These are phyloP conservation scores for Platyrinchus mystaceus DNA, from an alignment of 2,797 vertebrate genomes.

Conservation along the genomic window DNA sequence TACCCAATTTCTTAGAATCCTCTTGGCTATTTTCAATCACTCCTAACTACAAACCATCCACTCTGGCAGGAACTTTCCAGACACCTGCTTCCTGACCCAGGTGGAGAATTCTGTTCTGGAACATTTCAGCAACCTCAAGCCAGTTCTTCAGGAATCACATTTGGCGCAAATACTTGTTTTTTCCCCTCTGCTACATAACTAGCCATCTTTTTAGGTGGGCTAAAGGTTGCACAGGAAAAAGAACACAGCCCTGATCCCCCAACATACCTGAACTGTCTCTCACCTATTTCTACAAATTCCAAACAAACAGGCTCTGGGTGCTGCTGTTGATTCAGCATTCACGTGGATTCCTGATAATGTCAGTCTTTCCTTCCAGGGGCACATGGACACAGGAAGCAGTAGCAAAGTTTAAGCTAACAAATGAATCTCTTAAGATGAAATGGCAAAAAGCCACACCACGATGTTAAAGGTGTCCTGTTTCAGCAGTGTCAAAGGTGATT, in stretches of 20 bases:
- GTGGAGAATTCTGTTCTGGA: background rate
- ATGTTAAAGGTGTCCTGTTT: background rate
- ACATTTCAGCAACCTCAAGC: background rate
- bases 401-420: background rate
- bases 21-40: background rate
- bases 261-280: background rate
- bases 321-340: background rate
- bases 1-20: background rate
- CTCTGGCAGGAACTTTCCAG: background rate
- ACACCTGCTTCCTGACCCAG: conserved; percentile 52
- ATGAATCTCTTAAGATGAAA: background rate
- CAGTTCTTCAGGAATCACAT: conserved; percentile 3
- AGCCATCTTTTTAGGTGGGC: background rate
- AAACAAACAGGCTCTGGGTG: background rate
- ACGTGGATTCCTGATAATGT: background rate
- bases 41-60: background rate
- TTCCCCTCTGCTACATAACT: conserved; percentile 3
- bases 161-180: conserved; percentile 62
- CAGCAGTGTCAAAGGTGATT: background rate
- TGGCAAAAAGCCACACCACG: background rate
- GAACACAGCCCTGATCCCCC: background rate
- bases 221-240: conserved; percentile 12
- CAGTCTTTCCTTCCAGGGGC: background rate
- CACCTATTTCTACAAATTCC: background rate
- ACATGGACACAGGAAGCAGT: background rate